Conservation (phyloP, 2,888 invertebrate species). For the Gibbula magus region DNA sequence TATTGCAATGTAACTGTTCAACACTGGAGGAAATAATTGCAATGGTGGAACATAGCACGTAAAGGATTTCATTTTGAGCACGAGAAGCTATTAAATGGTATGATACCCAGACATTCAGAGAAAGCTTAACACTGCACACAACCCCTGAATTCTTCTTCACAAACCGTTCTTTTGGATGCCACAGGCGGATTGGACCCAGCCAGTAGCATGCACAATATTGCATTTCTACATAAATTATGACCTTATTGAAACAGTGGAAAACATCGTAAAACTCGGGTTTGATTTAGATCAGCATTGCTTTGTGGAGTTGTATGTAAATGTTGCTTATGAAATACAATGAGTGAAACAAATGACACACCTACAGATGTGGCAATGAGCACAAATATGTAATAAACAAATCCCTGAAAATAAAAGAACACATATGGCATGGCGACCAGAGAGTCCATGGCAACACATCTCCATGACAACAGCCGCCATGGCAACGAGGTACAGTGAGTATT, state of each 20-base stretch:
- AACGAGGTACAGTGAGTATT: neutral
- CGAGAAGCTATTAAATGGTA: neutral
- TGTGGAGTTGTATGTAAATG: neutral
- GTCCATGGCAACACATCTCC: slow-evolving; percentile 15
- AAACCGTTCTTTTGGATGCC: too few relatives aligned
- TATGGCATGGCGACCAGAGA: slow-evolving; percentile 7
- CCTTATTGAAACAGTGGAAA: neutral
- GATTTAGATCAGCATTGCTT: slow-evolving; percentile 12
- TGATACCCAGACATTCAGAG: too few relatives aligned
- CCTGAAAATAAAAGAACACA: slow-evolving; percentile 24
- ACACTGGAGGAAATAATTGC: too few relatives aligned
- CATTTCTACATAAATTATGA: neutral
- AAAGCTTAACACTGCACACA: too few relatives aligned
- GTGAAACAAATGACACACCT: neutral
- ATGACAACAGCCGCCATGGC: slow-evolving; percentile 10
- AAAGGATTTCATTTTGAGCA: slow-evolving; percentile 15
- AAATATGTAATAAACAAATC: neutral
- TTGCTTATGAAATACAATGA: neutral
- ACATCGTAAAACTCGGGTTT: slow-evolving; percentile 2
- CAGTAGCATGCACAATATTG: slow-evolving; percentile 3
- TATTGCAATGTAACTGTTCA: too few relatives aligned
- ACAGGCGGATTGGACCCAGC: too few relatives aligned
- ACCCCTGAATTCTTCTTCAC: too few relatives aligned
- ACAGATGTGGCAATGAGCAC: neutral
- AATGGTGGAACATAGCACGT: neutral